Conservation (phyloP, 2,888 invertebrate genomes). For the Troilus luridus region DNA sequence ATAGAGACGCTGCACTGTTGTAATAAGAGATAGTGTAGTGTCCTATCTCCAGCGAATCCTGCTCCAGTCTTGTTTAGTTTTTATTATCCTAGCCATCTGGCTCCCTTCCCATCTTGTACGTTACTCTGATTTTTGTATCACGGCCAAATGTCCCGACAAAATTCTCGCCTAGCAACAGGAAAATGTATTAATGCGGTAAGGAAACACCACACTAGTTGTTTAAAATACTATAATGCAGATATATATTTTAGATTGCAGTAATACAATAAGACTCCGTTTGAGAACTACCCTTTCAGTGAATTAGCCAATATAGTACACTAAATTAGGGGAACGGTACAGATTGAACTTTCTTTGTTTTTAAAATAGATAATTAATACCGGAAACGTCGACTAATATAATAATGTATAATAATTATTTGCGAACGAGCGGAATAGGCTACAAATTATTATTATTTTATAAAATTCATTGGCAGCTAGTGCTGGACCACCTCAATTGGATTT, state of each 20-base stretch:
- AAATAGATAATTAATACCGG: no score
- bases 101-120: background rate
- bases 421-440: no score
- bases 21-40: background rate
- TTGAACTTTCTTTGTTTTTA: no score
- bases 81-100: background rate
- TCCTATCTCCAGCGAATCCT: background rate
- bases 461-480: no score
- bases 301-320: no score
- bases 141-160: background rate
- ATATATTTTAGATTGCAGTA: background rate
- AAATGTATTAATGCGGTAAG: conserved; percentile 13
- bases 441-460: no score
- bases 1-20: background rate
- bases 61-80: background rate
- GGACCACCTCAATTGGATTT: no score
- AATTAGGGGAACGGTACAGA: no score
- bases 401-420: no score
- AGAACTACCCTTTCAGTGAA: background rate
- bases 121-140: background rate
- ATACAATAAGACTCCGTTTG: background rate
- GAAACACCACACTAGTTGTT: background rate
- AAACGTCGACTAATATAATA: no score
- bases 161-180: background rate
- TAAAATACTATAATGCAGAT: background rate